Conservation (phyloP, 2,797 vertebrate species). For the Falco concolor region DNA sequence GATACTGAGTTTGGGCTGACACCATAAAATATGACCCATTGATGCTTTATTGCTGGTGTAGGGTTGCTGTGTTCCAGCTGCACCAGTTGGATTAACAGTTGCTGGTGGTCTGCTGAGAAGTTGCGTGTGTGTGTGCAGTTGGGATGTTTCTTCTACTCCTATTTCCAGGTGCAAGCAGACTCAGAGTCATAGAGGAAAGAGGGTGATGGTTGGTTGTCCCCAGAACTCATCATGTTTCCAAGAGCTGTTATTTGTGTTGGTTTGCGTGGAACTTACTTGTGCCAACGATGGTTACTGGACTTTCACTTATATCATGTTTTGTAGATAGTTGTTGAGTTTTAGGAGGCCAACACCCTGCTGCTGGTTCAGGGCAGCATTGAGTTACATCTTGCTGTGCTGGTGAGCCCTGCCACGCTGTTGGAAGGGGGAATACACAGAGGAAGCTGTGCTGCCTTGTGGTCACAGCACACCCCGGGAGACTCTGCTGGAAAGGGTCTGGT, state of each 20-base stretch:
- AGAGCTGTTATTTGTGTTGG: background rate
- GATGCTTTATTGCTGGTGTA: background rate
- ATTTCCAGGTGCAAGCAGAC: background rate
- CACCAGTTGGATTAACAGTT: background rate
- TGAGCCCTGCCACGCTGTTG: accelerated
- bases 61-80: conserved; percentile 26
- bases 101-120: background rate
- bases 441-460: background rate
- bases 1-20: background rate
- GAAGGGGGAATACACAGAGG: background rate
- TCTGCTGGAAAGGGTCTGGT: background rate
- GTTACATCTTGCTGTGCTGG: background rate
- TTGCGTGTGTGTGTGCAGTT: background rate
- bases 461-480: background rate
- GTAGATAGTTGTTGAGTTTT: background rate
- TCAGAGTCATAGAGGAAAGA: background rate
- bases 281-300: background rate
- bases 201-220: background rate
- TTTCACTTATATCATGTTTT: background rate
- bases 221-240: background rate
- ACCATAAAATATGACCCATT: background rate
- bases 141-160: background rate
- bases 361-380: background rate
- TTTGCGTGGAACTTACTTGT: background rate
- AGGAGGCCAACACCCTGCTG: background rate